Base-by-base conservation (phyloP, 2,888 invertebrate genomes). In the Leptarthrus brevirostris region DNA sequence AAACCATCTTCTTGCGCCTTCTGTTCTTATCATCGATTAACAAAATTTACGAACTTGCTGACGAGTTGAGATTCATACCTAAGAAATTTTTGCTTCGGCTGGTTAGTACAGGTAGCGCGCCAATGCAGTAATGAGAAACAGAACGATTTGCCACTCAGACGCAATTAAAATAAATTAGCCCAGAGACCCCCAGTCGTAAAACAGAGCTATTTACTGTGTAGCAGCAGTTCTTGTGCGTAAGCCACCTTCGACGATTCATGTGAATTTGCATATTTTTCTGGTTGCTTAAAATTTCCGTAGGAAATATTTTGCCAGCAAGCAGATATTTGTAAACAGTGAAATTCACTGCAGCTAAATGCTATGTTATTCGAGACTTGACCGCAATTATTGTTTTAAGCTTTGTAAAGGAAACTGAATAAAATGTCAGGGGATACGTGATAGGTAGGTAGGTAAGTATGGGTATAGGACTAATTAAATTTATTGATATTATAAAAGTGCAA, bases 121-220 rank as follows among this genome's bases (percentile, higher is more conserved):
- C 18, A 49, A 3, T 18, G n/a, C 18, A 49, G 20, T 12, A 20
- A 20, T 49, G 49, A 20, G 6, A 49, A 49, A 49, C 49, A 49
- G 49, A 49, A 49, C 49, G 49, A 49, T 49, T 64, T 64, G 24
- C 64, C 64, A 24, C 24, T 64, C 64, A 64, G 47, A 64, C 64
- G 44, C 64, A 64, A 64, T 64, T 64, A 64, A 64, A 44, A 64
- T 64, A 64, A 64, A 47, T 64, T 64, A 64, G 44, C 47, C 47
- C 24, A 64, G 64, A 5, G 44, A 12, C 64, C 44, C 24, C 64
- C 24, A 44, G 64, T 64, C 24, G 64, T 64, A 64, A 44, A 64
- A 47, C 44, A 22, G 16, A 49, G 18, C 20, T 49, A 49, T 20
- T 20, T 36, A 30, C 36, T 30, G 34, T 34, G 18, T 34, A 20